Conservation (phyloP, 1,140 invertebrate genomes). For the Hylaeus volcanicus region DNA sequence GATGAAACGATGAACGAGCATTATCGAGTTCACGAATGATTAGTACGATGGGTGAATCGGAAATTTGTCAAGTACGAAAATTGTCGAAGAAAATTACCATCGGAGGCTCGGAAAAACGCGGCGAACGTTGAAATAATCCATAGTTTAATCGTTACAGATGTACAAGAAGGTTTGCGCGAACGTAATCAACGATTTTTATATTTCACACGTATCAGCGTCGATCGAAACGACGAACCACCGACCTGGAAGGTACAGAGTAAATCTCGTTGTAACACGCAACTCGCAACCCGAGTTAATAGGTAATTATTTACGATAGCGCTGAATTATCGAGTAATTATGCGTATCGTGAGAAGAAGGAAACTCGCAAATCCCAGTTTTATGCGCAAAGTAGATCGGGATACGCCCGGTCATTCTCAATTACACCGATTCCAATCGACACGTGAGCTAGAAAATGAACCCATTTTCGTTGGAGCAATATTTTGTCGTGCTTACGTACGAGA, state of each 20-base stretch:
- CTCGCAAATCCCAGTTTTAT: constrained; percentile 2
- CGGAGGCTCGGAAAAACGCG: too few species aligned
- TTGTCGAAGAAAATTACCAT: too few species aligned
- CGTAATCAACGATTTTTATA: neutral
- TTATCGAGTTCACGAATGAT: too few species aligned
- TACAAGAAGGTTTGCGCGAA: constrained; percentile 6
- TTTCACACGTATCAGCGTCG: neutral
- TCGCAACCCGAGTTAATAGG: constrained; percentile 52
- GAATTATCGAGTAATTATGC: constrained; percentile 56
- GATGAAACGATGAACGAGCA: too few species aligned
- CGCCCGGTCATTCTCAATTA: constrained; percentile 42
- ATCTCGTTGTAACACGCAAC: constrained; percentile 50
- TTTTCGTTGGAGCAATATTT: neutral
- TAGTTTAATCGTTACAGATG: neutral
- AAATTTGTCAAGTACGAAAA: too few species aligned
- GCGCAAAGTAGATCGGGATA: constrained; percentile 36
- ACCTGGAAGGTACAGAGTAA: neutral
- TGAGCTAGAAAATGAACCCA: neutral
- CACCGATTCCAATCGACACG: constrained; percentile 46
- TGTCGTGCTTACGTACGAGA: too few species aligned
- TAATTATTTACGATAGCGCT: constrained; percentile 58
- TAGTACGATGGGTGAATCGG: too few species aligned
- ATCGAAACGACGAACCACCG: neutral
- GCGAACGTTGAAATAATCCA: neutral
- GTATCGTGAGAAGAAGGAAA: constrained; percentile 20